Conservation (phyloP, 2,797 vertebrate genomes). For the Loris lydekkerianus region DNA sequence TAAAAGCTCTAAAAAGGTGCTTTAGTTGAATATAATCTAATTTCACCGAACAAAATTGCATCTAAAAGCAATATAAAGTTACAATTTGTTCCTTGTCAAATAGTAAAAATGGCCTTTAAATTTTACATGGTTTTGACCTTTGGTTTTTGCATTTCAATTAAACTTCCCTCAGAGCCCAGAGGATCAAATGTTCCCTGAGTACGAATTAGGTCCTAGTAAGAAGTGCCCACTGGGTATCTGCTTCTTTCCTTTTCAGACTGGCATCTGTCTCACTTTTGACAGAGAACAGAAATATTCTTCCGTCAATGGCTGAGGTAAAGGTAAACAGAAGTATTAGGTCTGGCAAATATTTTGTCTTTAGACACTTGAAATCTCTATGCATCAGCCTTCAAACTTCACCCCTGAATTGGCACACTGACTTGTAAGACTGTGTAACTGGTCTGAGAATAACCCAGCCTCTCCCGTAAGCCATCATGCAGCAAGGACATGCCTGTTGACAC, state of each 20-base stretch:
- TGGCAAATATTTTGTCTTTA: conserved; percentile 6
- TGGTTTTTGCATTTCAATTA: conserved; percentile 90
- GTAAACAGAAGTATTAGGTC: conserved; percentile 67
- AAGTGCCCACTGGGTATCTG: conserved; percentile 51
- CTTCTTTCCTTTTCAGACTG: conserved; percentile 53
- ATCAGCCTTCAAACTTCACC: conserved; percentile 5
- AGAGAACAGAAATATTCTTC: conserved; percentile 43
- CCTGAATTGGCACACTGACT: background rate
- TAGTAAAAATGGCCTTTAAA: conserved; percentile 91
- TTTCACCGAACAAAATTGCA: conserved; percentile 89
- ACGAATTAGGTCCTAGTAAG: conserved; percentile 72
- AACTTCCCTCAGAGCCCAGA: conserved; percentile 82
- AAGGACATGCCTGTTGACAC: background rate
- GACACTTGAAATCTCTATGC: conserved; percentile 29
- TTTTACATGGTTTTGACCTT: conserved; percentile 91
- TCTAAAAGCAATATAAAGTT: conserved; percentile 90
- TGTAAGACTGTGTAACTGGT: background rate
- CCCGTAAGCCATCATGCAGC: background rate
- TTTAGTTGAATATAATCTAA: conserved; percentile 90
- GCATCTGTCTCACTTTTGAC: conserved; percentile 64
- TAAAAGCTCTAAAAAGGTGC: conserved; percentile 88
- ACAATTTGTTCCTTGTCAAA: conserved; percentile 90
- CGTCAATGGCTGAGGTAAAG: background rate
- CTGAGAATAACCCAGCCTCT: background rate
- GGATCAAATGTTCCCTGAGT: conserved; percentile 74